phyloP scores from a whole-genome alignment of 2,797 vertebrate species.

The Choloepus didactylus region DNA sequence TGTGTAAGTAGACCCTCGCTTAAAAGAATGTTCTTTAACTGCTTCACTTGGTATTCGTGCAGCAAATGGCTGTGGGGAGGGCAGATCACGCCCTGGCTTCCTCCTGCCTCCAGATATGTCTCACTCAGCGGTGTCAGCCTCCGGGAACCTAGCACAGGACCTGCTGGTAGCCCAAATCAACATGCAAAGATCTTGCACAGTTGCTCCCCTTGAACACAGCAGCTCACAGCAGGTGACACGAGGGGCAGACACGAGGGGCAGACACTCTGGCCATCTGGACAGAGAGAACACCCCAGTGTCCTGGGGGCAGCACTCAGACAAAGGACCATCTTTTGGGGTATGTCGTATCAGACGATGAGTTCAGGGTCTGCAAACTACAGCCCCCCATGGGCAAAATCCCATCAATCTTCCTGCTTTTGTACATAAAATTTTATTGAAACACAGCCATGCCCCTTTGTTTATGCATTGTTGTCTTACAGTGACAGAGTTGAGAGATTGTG shows the following conservation, averaged over 20 bases:
- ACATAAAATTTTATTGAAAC: slow-evolving; percentile 61
- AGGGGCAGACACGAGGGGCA: neutral
- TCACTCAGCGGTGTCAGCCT: neutral
- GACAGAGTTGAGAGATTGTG: neutral
- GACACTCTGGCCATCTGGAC: neutral
- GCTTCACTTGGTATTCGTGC: neutral
- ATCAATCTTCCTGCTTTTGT: neutral
- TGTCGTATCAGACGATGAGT: neutral
- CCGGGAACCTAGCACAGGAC: neutral
- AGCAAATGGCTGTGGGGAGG: neutral
- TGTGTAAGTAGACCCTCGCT: neutral
- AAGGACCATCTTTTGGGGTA: neutral
- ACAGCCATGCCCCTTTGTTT: neutral
- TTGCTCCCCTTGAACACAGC: neutral
- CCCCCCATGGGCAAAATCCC: neutral
- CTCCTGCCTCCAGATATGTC: neutral
- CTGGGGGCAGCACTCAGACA: neutral
- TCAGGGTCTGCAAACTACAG: neutral
- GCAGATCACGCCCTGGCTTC: neutral
- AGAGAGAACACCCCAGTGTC: neutral
- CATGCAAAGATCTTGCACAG: neutral
- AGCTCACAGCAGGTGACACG: neutral
- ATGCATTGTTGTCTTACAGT: neutral
- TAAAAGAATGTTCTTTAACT: neutral
- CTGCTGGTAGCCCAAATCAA: neutral